Base-by-base conservation (phyloP, 2,797 vertebrate species). In the Oreortyx pictus region DNA sequence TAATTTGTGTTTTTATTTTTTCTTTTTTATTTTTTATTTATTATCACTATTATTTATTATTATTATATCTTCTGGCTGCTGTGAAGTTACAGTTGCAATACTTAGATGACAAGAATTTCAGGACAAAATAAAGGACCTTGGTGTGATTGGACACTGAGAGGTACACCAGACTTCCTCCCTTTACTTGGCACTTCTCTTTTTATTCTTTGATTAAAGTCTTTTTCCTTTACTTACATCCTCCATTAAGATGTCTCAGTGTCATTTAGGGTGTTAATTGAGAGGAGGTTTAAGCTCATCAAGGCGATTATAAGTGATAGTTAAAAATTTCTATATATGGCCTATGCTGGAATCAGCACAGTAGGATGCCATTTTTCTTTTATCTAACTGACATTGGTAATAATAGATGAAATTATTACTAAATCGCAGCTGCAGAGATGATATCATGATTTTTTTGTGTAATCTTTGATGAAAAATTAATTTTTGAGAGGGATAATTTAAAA, bases 221-320 rank as follows among this genome's bases (percentile, higher is more conserved):
- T 96, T 96, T 97, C 96, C 96, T 94, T 93, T 97, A 98, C 98
- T 98, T 98, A 98, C 97, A 98, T 98, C 98, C 98, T 97, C 98
- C 98, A 98, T 99, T 99, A 99, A 98, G 97, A 98, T 97, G 98
- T 98, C 98, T 98, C 97, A 92, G 96, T 98, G 98, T 98, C 98
- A 98, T 98, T 98, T 98, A 98, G 98, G 98, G 98, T 98, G 98
- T 98, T 99, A 99, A 99, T 99, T 99, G 98, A 99, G 98, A 98
- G 98, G 97, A 98, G 98, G 98, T 98, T 98, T 97, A 98, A 98
- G 98, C 98, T 98, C 98, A 98, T 99, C 98, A 98, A 98, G 98
- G 98, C 98, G 98, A 99, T 99, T 99, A 99, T 98, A 98, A 99
- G 98, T 98, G 98, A 98, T 98, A 98, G 98, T 98, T 98, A 98